Evolutionary conservation across 2,888 invertebrate genomes (phyloP).

Genomic region (Sympetrum striolatum): DNA sequence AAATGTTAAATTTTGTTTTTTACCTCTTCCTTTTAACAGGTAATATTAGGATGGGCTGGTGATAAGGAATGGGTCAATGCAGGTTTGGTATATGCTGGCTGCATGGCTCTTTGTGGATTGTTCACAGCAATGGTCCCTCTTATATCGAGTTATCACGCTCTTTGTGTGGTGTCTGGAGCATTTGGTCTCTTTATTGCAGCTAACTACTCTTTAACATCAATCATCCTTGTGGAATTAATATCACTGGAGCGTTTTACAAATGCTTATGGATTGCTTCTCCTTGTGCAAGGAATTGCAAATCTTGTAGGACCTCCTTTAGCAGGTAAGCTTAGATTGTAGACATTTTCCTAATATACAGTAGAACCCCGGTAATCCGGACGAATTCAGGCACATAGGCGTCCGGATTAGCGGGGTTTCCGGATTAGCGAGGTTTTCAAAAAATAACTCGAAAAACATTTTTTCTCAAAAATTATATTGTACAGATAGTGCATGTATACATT

Average conservation of each 20-base stretch:
- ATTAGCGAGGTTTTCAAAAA: too few relatives aligned
- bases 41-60: conserved; percentile 86
- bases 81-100: conserved; percentile 80
- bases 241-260: conserved; percentile 90
- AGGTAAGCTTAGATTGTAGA: conserved; percentile 62
- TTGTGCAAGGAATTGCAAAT: conserved; percentile 93
- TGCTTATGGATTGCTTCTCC: conserved; percentile 87
- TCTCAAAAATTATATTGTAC: too few relatives aligned
- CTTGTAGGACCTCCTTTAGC: conserved; percentile 90
- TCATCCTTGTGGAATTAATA: conserved; percentile 85
- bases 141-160: conserved; percentile 62
- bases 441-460: too few relatives aligned
- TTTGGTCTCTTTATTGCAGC: conserved; percentile 93
- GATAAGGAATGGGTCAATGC: conserved; percentile 86
- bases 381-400: too few relatives aligned
- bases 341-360: too few relatives aligned
- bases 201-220: conserved; percentile 89
- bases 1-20: neutral
- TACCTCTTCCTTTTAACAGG: conserved; percentile 59
- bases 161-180: conserved; percentile 65
- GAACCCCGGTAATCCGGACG: too few relatives aligned
- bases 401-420: too few relatives aligned
- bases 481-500: too few relatives aligned
- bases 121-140: conserved; percentile 69
- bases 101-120: conserved; percentile 73